Evolutionary conservation across 1,140 invertebrate genomes (phyloP), one percentile per base, ranked within the genome.

Genomic region (Drosophila simulans): DNA sequence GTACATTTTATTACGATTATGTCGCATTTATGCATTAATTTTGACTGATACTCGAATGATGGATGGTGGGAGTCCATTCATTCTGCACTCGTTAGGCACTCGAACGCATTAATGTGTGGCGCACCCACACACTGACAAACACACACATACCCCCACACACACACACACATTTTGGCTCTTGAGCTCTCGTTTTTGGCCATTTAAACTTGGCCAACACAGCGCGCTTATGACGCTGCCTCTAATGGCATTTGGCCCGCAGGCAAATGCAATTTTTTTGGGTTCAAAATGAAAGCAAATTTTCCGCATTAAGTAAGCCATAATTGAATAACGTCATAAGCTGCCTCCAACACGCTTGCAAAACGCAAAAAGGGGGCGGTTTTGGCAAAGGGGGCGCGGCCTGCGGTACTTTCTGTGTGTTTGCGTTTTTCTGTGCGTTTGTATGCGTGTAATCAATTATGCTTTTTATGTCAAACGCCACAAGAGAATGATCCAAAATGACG

Each of bases 391-490:
- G 48, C 48, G 48, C 27, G 60, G 22, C 25, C 43, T 35, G 70
- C 22, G 58, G 56, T 37, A 43, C 25, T 31, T 4, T 58, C 42
- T 45, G 8, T 55, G 42, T 57, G 22, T 56, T 31, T 31, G 31
- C 31, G 22, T 48, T 13, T 39, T 39, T 13, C 8, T 39, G 25
- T 39, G 15, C 57, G 45, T 49, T 35, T 66, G 37, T 39, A 45
- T 65, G 60, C 68, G 63, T 77, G 81, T 78, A 82, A 86, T 86
- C 83, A 86, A 86, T 86, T 88, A 86, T 82, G 83, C 78, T 86
- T 85, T 86, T 86, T 81, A 81, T 80, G 73, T 70, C 68, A 77
- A 74, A 65, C 62, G 77, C 68, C 66, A 81, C 57, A 49, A 53
- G 48, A 53, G 49, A 73, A 68, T 51, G 46, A 46, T 46, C 39